These are phyloP conservation scores for Eurystomus gularis DNA, from an alignment of 2,113 vertebrate species.

Conservation along the genomic window DNA sequence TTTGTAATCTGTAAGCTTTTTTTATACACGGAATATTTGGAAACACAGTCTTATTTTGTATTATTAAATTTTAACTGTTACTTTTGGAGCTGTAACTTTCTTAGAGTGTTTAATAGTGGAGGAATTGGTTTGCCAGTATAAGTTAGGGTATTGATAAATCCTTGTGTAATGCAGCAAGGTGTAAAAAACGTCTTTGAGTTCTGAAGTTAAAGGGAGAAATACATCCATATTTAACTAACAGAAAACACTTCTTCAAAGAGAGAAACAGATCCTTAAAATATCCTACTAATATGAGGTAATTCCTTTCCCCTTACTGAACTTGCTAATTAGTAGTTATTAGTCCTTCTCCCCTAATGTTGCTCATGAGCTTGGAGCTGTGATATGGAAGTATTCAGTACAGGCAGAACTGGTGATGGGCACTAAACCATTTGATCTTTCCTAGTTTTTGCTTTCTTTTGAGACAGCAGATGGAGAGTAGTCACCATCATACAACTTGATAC, in stretches of 20 bases:
- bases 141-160: neutral
- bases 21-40: neutral
- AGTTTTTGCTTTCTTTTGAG: conserved; percentile 15
- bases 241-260: neutral
- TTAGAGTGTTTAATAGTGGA: neutral
- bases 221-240: neutral
- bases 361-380: neutral
- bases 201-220: neutral
- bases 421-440: neutral
- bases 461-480: neutral
- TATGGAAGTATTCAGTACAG: neutral
- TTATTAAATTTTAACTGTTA: neutral
- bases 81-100: neutral
- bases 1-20: neutral
- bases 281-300: neutral
- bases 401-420: neutral
- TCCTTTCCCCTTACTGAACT: neutral
- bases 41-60: neutral
- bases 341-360: neutral
- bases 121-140: neutral
- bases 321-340: neutral
- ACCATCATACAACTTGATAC: neutral
- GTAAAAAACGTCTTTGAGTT: neutral
- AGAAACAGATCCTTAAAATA: neutral
- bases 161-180: neutral